Percentiles rank a stretch among this genome's conserved stretches.
Conservation (phyloP, 2,888 invertebrate genomes). For the Trachelus tabidus region DNA sequence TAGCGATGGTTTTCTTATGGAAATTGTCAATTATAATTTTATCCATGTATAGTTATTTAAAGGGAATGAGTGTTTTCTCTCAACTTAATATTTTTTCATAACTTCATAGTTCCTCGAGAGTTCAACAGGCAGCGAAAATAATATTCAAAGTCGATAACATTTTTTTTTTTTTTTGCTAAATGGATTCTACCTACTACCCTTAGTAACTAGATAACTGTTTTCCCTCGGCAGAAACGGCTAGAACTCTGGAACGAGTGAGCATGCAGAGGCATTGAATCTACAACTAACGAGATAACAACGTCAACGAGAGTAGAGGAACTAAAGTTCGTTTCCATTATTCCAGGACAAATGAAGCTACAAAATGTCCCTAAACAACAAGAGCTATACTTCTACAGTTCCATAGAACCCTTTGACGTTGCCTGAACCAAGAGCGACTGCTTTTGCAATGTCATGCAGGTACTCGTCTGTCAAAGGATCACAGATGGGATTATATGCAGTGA, state of each 20-base stretch:
- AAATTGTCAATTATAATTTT: background rate
- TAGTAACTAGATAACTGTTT: background rate
- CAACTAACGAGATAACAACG: background rate
- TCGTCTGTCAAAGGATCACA: conserved; percentile 6
- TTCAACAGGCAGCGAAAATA: background rate
- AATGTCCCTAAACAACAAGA: background rate
- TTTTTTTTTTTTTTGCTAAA: background rate
- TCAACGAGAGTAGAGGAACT: background rate
- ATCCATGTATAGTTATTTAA: background rate
- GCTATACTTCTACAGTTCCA: background rate
- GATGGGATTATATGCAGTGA: conserved; percentile 10
- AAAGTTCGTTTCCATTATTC: background rate
- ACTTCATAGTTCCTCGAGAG: background rate
- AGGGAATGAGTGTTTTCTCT: background rate
- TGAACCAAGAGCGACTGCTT: background rate
- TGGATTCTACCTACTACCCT: background rate
- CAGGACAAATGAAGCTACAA: background rate
- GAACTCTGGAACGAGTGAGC: background rate
- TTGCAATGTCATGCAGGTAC: background rate
- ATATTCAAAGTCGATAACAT: background rate
- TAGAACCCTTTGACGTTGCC: background rate
- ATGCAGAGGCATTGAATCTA: background rate
- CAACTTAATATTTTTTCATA: background rate
- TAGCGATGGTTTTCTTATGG: background rate
- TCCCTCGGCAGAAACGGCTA: background rate